These are phyloP conservation scores for Saccopteryx leptura DNA, from an alignment of 2,113 vertebrate genomes.

Conservation along the genomic window DNA sequence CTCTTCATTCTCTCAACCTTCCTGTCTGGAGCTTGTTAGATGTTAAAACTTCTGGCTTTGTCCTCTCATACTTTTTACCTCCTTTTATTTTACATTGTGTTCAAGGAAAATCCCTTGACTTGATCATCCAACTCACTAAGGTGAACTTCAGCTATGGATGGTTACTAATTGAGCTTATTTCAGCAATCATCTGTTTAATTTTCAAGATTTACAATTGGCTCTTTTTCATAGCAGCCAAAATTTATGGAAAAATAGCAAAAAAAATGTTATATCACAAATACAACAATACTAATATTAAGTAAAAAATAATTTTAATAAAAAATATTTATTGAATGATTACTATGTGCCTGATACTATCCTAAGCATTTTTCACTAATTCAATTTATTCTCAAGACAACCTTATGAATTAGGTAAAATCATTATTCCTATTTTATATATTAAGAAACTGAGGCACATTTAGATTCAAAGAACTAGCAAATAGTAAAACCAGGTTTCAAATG, in stretches of 20 bases:
- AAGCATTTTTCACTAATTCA: slow-evolving; percentile 22
- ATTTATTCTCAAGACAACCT: neutral
- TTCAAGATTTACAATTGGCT: neutral
- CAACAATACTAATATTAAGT: neutral
- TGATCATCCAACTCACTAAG: neutral
- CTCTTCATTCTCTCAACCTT: neutral
- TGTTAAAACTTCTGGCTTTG: neutral
- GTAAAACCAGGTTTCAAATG: slow-evolving; percentile 37
- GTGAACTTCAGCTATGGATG: neutral
- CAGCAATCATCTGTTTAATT: slow-evolving; percentile 17
- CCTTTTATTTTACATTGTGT: neutral
- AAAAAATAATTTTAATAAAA: slow-evolving; percentile 50
- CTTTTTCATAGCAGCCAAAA: slow-evolving; percentile 13
- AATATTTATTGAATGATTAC: slow-evolving; percentile 39
- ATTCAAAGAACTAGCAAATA: neutral
- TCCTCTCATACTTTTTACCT: neutral
- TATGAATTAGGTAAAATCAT: slow-evolving; percentile 30
- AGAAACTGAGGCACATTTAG: neutral
- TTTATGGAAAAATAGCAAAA: neutral
- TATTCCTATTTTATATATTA: neutral
- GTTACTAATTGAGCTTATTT: slow-evolving; percentile 19
- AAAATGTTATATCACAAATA: neutral
- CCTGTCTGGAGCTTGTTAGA: neutral
- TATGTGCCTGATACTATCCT: neutral
- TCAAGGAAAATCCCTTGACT: neutral